A percentile compares a stretch with the other conserved stretches of the same genome.
Conservation (phyloP, 2,113 vertebrate genomes). For the Trogon melanurus region DNA sequence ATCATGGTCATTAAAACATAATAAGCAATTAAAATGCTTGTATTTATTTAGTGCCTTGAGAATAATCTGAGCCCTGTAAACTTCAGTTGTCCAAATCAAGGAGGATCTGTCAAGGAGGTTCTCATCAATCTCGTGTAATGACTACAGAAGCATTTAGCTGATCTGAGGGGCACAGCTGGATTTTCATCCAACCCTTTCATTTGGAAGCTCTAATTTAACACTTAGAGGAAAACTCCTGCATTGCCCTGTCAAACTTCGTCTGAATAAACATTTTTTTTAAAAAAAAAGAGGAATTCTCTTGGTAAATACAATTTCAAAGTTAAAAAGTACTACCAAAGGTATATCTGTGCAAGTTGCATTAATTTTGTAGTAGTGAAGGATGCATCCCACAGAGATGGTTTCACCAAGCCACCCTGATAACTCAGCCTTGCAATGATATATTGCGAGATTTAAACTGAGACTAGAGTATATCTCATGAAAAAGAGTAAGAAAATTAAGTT, state of each 20-base stretch:
- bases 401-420: not conserved
- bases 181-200: conserved; percentile 58
- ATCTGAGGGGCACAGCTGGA: conserved; percentile 66
- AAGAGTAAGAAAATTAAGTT: not conserved
- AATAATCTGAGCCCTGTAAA: conserved; percentile 16
- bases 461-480: not conserved
- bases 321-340: not conserved
- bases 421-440: not conserved
- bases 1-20: not conserved
- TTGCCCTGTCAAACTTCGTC: conserved; percentile 44
- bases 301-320: conserved; percentile 16
- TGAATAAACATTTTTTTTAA: not conserved
- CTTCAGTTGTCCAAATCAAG: conserved; percentile 50
- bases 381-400: conserved; percentile 8
- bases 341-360: conserved; percentile 2
- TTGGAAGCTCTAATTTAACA: conserved; percentile 57
- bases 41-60: not conserved
- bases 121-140: conserved; percentile 57
- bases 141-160: conserved; percentile 50
- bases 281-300: not conserved
- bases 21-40: not conserved
- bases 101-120: conserved; percentile 59
- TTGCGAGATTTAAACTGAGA: not conserved
- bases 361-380: not conserved
- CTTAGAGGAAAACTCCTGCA: conserved; percentile 30